Conservation (phyloP, 37 sponge, comb jelly and placozoan species). For the Tethya wilhelma region DNA sequence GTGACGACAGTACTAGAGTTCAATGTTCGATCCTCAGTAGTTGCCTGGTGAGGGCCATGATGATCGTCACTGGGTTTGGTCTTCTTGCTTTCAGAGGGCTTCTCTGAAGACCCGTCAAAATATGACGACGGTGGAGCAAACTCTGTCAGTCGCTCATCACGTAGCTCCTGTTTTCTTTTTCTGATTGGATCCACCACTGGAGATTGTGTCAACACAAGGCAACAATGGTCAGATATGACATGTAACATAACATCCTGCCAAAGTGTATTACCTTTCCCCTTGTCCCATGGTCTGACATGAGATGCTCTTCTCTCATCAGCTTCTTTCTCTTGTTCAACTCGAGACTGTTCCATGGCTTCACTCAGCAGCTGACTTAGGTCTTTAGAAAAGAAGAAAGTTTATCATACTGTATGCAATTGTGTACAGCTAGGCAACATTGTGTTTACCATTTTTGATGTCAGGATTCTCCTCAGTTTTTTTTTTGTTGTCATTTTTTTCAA, state of each 20-base stretch:
- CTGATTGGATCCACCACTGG: conserved; percentile 55
- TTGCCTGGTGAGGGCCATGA: no score
- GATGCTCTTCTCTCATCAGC: conserved; percentile 34
- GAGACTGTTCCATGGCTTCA: conserved; percentile 5
- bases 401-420: neutral
- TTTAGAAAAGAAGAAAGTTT: neutral
- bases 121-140: conserved; percentile 90
- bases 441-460: neutral
- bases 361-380: conserved; percentile 14
- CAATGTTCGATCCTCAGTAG: no score
- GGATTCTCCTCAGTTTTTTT: neutral
- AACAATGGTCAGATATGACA: neutral
- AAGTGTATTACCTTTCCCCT: conserved; percentile 87
- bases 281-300: conserved; percentile 86
- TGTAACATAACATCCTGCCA: no score
- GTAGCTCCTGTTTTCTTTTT: conserved; percentile 66
- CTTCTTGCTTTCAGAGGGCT: no score
- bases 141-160: conserved; percentile 71
- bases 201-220: no score
- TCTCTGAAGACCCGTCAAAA: no score
- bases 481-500: neutral
- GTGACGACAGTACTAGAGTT: no score
- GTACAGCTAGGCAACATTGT: neutral
- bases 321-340: conserved; percentile 20
- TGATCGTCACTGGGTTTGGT: no score